Base-by-base conservation (phyloP, 1,140 invertebrate species). In the Aethina tumida region DNA sequence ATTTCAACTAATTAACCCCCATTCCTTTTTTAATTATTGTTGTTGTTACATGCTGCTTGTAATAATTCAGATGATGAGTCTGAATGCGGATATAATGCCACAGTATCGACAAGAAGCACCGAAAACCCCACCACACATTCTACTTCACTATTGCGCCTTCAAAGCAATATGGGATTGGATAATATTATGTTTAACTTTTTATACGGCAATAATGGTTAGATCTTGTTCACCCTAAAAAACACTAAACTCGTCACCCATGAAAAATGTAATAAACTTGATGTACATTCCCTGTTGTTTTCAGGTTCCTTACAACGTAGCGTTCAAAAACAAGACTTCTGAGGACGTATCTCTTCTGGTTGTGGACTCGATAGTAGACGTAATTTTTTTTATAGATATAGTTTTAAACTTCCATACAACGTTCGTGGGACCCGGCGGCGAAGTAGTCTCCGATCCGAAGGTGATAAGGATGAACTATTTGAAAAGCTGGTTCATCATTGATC, bases 361-460 rank as follows among this genome's bases (percentile, higher is more conserved):
- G 57, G 92, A 97, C 66, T 97, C 92, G 45, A 97, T 99, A 55
- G 97, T 99, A 45, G 97, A 99, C 69, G 95, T 99, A 37, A 94
- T 99, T 56, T 99, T 99, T 73, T 99, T 99, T 73, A 96, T 99
- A 65, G 97, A 99, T 71, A 99, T 99, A 66, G 90, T 99, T 58
- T 82, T 99, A 58, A 99, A 99, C 73, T 99, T 99, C 71, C 97
- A 99, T 70, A 99, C 97, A 40, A 99, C 97, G 35, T 99, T 98
- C 70, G 97, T 99, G 45, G 95, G 96, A 18, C 87, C 94, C 9
- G 92, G 92, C 39, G 95, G 95, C 22, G 94, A 98, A 70, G 92
- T 97, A 35, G 93, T 98, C 50, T 95, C 90, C 51, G 94, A 98
- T 67, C 94, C 94, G 2, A 95, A 95, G 66, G 88, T 84, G 30